phyloP scores from a whole-genome alignment of 2,113 vertebrate species.

The Lutjanus erythropterus region DNA sequence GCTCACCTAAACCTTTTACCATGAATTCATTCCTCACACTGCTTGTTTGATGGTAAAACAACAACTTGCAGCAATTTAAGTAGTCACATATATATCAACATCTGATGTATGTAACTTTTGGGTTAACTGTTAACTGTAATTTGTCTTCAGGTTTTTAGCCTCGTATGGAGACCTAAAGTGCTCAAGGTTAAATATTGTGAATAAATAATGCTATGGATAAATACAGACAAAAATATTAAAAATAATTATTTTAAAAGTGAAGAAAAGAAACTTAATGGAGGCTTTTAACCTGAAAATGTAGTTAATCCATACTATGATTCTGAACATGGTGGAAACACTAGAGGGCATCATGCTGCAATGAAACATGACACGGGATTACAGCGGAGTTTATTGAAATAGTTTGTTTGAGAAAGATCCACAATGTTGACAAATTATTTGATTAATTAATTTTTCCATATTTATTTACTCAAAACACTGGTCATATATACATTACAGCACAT shows the following conservation, averaged over 20 bases:
- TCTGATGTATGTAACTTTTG: neutral
- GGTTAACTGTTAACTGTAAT: too few relatives aligned
- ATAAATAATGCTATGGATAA: neutral
- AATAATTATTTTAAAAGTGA: neutral
- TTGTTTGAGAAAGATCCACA: conserved; percentile 23
- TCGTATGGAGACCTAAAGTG: neutral
- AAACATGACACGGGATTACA: conserved; percentile 29
- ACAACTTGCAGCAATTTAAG: neutral
- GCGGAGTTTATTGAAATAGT: conserved; percentile 56
- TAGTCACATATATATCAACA: neutral
- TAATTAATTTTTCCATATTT: conserved; percentile 9
- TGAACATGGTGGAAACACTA: conserved; percentile 40
- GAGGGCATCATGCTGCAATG: conserved; percentile 44
- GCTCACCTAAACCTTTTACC: neutral
- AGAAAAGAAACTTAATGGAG: neutral
- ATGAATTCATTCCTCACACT: neutral
- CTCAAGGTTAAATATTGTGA: neutral
- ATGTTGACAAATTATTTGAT: conserved; percentile 12
- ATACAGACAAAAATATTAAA: neutral
- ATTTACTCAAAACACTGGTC: conserved; percentile 42
- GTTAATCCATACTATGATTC: neutral
- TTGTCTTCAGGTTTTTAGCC: neutral
- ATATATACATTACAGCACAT: conserved; percentile 40
- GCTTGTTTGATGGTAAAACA: neutral
- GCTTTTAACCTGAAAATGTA: neutral